These are phyloP conservation scores for Zalophus californianus DNA, from an alignment of 2,797 vertebrate genomes.

Conservation along the genomic window DNA sequence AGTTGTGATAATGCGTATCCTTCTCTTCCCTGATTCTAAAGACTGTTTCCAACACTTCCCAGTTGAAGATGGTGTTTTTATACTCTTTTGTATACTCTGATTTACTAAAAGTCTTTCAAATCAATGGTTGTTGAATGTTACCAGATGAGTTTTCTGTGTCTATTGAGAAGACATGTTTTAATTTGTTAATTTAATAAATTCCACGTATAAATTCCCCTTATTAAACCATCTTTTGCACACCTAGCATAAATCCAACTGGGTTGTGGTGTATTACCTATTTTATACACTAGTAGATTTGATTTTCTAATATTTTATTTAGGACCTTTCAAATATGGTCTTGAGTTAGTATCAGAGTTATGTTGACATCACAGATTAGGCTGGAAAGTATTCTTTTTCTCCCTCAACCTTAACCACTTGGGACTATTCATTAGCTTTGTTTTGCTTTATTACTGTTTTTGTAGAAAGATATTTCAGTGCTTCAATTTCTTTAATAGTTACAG, in stretches of 20 bases:
- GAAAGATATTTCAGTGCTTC: neutral
- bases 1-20: accelerated
- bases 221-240: neutral
- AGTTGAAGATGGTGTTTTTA: neutral
- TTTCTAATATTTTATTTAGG: neutral
- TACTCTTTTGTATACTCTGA: neutral
- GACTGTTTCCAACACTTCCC: neutral
- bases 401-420: neutral
- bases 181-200: neutral
- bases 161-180: neutral
- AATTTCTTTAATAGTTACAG: neutral
- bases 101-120: neutral
- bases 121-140: neutral
- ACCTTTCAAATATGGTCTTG: neutral
- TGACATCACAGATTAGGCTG: neutral
- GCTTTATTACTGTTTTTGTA: neutral
- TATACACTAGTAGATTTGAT: no score
- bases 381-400: neutral
- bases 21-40: neutral
- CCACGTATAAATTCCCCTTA: neutral
- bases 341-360: neutral
- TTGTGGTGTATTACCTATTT: neutral
- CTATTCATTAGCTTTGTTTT: neutral
- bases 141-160: neutral
- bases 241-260: neutral